phyloP scores from a whole-genome alignment of 1,140 invertebrate species.

The Neodiprion virginianus region DNA sequence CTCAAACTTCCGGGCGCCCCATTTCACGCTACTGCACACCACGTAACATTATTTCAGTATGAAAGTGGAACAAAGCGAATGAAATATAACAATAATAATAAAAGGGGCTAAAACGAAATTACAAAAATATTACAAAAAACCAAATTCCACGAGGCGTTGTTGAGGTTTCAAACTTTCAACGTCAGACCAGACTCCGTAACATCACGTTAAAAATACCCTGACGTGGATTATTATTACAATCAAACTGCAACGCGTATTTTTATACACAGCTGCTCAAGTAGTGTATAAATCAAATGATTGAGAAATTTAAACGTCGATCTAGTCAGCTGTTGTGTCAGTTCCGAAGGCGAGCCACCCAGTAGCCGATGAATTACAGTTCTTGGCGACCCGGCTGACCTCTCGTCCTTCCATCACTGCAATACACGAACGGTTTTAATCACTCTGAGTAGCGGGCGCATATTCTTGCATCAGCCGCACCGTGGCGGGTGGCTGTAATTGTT shows the following conservation, averaged over 20 bases:
- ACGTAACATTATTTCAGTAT: background rate
- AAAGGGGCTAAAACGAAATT: background rate
- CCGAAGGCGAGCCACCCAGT: background rate
- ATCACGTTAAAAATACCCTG: background rate
- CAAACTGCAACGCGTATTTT: background rate
- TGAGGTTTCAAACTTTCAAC: background rate
- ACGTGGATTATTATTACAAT: background rate
- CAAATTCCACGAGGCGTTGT: background rate
- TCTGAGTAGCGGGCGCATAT: slow-evolving; percentile 6
- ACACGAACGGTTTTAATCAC: slow-evolving; percentile 5
- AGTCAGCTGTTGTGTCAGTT: background rate
- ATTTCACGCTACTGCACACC: background rate
- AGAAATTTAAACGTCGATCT: background rate
- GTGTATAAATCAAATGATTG: background rate
- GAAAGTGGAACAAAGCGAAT: background rate
- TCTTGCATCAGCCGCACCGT: slow-evolving; percentile 6
- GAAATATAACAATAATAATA: background rate
- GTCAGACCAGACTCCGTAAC: background rate
- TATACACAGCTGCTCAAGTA: too few relatives aligned
- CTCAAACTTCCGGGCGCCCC: background rate
- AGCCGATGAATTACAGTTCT: background rate
- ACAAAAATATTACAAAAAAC: background rate
- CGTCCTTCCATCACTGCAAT: background rate
- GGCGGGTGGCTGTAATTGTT: slow-evolving; percentile 1
- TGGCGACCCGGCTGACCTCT: background rate